Evolutionary conservation across 2,888 invertebrate genomes (phyloP).

Genomic region (Pristionchus exspectatus): DNA sequence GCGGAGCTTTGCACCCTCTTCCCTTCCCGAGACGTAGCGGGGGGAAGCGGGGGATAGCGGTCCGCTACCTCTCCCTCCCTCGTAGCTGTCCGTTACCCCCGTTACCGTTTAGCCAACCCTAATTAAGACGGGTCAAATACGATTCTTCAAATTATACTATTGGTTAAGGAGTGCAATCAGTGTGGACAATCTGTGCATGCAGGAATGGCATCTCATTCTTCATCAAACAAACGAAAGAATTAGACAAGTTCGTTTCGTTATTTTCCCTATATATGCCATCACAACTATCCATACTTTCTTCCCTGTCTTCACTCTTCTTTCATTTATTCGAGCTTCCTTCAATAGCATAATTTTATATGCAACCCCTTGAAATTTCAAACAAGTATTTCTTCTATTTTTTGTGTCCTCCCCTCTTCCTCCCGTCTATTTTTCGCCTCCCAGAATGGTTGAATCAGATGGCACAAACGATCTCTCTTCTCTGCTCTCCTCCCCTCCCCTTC

Average conservation of each 20-base stretch:
- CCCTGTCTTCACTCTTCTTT: background rate
- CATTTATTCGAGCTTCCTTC: background rate
- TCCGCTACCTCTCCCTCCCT: too few relatives aligned
- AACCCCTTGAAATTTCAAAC: background rate
- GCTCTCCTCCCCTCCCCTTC: background rate
- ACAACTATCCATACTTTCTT: background rate
- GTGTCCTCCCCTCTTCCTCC: background rate
- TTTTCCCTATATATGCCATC: background rate
- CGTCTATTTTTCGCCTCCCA: background rate
- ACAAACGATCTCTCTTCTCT: slow-evolving; percentile 32
- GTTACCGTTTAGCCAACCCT: too few relatives aligned
- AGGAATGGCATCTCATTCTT: slow-evolving; percentile 10
- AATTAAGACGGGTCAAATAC: too few relatives aligned
- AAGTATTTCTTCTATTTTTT: background rate
- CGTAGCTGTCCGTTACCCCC: too few relatives aligned
- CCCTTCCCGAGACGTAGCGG: too few relatives aligned
- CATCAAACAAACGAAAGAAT: background rate
- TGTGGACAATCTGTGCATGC: background rate
- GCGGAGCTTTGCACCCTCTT: too few relatives aligned
- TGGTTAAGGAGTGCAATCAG: slow-evolving; percentile 1
- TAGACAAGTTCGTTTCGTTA: background rate
- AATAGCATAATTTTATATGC: background rate
- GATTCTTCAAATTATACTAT: background rate
- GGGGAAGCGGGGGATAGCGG: too few relatives aligned
- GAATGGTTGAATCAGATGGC: slow-evolving; percentile 49